Evolutionary conservation across 2,113 vertebrate species (phyloP), one percentile per base, ranked within the genome.

Genomic region (Syngnathoides biaculeatus): DNA sequence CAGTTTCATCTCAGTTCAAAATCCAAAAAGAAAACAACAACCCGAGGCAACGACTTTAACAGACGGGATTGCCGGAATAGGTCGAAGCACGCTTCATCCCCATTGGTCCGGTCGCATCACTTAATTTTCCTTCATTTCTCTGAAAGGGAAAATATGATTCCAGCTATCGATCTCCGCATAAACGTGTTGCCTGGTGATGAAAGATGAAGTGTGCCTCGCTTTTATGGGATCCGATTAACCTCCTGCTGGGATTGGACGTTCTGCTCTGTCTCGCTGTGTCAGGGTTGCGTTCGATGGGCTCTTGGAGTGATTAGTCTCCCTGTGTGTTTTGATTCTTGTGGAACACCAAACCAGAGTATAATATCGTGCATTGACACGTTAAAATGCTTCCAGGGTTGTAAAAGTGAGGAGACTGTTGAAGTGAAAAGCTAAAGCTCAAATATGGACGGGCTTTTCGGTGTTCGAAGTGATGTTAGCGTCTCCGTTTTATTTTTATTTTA

Each of bases 171-270:
- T 88, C 76, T 71, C 72, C 74, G 83, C 75, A 87, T 80, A 83
- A 87, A 89, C 79, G 83, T 83, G 87, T 87, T 84, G 84, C 82
- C 84, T 78, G 66, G 83, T 77, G 82, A 88, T 88, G 88, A 84
- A 90, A 86, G 86, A 90, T 86, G 84, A 84, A 78, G 83, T 89
- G 84, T 86, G 85, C 79, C 73, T 80, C 72, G 75, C 79, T 78
- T 85, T 85, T 74, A 85, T 86, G 87, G 85, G 81, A 88, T 88
- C 79, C 52, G 87, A 87, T 89, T 89, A 89, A 89, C 85, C 77
- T 75, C 75, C 73, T 73, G 74, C 77, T 75, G 70, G 72, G 76
- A 78, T 77, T 35, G 64, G 63, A 72, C 73, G 67, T 67, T 78
- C 59, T 53, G 67, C 65, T 75, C 66, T 59, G 64, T 79, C 74